Conservation (phyloP, 2,113 vertebrate genomes). For the Notechis scutatus region DNA sequence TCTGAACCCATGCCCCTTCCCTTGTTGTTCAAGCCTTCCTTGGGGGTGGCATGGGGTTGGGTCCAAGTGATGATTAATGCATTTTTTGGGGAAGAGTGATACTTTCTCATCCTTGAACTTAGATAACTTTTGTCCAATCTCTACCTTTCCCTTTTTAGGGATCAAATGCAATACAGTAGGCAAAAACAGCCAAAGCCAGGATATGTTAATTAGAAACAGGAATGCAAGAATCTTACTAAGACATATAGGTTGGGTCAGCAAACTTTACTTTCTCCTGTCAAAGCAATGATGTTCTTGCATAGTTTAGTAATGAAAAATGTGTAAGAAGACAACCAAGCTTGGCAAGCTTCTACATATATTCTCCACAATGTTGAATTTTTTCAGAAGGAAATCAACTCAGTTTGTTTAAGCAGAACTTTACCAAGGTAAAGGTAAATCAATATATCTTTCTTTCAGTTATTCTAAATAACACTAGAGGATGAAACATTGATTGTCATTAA, state of each 20-base stretch:
- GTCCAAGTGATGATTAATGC: not conserved
- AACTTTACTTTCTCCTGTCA: not conserved
- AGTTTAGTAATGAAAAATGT: not conserved
- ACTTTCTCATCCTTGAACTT: not conserved
- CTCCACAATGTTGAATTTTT: not conserved
- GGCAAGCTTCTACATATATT: not conserved
- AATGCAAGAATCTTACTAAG: not conserved
- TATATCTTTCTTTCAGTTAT: not conserved
- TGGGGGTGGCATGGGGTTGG: not conserved
- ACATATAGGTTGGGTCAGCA: not conserved
- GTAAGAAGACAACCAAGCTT: not conserved
- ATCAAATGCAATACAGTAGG: not conserved
- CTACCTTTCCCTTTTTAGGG: not conserved
- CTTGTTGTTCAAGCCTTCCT: not conserved
- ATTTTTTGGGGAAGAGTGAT: not conserved
- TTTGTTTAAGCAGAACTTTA: not conserved
- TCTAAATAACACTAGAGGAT: not conserved
- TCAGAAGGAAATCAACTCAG: not conserved
- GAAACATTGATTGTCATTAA: not conserved
- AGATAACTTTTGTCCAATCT: not conserved
- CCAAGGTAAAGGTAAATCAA: not conserved
- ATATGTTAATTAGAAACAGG: not conserved
- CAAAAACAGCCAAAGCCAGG: not conserved
- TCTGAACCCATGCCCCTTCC: not conserved
- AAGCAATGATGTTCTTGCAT: not conserved